phyloP scores from a whole-genome alignment of 1,140 invertebrate species.

The Paraescarpia echinospica region DNA sequence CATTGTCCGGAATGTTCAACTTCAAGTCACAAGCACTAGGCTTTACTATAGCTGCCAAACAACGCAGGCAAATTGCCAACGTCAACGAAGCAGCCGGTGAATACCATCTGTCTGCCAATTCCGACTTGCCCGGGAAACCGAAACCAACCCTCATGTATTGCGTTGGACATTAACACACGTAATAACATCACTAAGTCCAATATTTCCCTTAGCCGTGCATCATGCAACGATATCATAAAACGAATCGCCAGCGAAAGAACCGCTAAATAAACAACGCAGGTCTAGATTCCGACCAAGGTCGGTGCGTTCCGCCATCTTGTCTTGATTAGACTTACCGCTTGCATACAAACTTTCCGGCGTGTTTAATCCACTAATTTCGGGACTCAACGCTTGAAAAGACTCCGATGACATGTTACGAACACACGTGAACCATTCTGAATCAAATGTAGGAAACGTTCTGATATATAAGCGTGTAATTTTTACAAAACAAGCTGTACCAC shows the following conservation, averaged over 20 bases:
- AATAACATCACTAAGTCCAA: neutral
- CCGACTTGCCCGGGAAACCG: neutral
- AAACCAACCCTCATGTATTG: neutral
- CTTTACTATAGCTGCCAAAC: neutral
- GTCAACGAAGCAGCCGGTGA: neutral
- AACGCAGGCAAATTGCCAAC: neutral
- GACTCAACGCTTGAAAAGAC: constrained; percentile 4
- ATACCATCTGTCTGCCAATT: neutral
- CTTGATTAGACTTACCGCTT: constrained; percentile 5
- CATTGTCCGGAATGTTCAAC: neutral
- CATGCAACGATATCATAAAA: neutral
- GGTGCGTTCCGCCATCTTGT: neutral
- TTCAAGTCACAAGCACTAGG: neutral
- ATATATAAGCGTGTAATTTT: neutral
- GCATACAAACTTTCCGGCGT: neutral
- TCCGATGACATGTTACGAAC: neutral
- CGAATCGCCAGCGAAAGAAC: neutral
- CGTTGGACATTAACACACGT: neutral
- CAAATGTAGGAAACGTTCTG: neutral
- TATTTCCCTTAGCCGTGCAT: neutral
- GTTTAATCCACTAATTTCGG: neutral
- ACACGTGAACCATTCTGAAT: neutral
- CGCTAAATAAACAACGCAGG: neutral
- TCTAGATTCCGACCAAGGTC: constrained; percentile 3
- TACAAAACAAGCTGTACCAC: constrained; percentile 5